Evolutionary conservation across 2,113 vertebrate species (phyloP).

Genomic region (Thryonomys swinderianus): DNA sequence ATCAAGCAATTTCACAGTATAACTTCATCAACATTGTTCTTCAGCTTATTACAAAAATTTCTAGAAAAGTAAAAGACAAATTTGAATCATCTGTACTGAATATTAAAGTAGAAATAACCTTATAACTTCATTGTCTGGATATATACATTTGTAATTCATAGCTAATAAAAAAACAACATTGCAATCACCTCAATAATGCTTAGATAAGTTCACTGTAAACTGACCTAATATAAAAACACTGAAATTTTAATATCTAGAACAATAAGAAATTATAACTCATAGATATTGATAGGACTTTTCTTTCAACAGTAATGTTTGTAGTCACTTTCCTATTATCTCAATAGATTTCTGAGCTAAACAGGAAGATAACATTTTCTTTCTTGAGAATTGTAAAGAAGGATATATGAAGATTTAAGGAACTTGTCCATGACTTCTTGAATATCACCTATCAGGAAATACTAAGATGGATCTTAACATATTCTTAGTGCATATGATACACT

Average conservation of each 20-base stretch:
- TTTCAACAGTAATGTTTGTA: neutral
- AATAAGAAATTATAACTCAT: neutral
- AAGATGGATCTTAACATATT: neutral
- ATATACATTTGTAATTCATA: neutral
- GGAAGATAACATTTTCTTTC: neutral
- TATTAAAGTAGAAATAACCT: conserved; percentile 4
- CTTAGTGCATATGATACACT: neutral
- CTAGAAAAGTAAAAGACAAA: neutral
- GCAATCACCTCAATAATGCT: neutral
- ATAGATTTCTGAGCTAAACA: neutral
- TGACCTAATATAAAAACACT: neutral
- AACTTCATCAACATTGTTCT: neutral
- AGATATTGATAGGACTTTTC: neutral
- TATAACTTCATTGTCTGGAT: neutral
- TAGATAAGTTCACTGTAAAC: neutral
- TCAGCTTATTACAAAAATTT: neutral
- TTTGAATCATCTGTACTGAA: neutral
- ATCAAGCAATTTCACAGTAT: neutral
- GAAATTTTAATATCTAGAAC: neutral
- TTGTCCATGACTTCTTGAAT: neutral
- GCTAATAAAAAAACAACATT: neutral
- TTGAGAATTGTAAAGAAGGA: neutral
- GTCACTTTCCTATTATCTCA: neutral
- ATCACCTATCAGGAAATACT: neutral
- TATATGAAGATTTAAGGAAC: neutral